Base-by-base conservation (phyloP, 2,888 invertebrate species). In the Chaitophorus viminalis region DNA sequence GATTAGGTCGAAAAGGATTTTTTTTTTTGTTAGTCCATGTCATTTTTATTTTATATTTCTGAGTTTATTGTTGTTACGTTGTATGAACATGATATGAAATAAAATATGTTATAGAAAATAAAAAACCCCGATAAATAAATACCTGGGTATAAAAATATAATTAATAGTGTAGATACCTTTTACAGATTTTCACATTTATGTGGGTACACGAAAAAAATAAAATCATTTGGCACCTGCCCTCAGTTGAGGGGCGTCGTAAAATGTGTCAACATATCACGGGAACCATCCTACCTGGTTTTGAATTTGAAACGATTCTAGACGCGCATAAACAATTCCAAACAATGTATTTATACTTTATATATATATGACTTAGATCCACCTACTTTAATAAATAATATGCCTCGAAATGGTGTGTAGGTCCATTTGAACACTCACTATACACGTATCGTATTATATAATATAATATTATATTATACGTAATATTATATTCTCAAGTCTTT, bases 221-320 rank as follows among this genome's bases (percentile, higher is more conserved):
- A 79, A 79, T 36, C 65, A 21, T 46, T 39, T n/a, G 68, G 68
- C 68, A 81, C 81, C 81, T 81, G 68, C 81, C 29, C 68, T 3
- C 14, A 29, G 29, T 18, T 1, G 18, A 81, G 81, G 68, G 81
- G 81, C 81, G 81, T 81, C 39, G 81, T 81, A 81, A 68, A 68
- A 81, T 29, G 81, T 81, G 81, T 81, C 79, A 81, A 68, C 79
- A 65, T 81, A 81, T 81, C 79, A 81, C 46, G 46, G 81, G 29
- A 81, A 21, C 81, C 21, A 39, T 39, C 68, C 81, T 81, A 39
- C 68, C 81, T 29, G 81, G 81, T 81, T 68, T 79, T 39, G 79
- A 65, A 79, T 79, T 81, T 11, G 81, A 81, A 68, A 81, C 39
- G 68, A 68, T 68, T 36, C 29, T 33, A 25, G 36, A 0, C n/a